phyloP scores from a whole-genome alignment of 2,888 invertebrate genomes.

The Phoronis australis region DNA sequence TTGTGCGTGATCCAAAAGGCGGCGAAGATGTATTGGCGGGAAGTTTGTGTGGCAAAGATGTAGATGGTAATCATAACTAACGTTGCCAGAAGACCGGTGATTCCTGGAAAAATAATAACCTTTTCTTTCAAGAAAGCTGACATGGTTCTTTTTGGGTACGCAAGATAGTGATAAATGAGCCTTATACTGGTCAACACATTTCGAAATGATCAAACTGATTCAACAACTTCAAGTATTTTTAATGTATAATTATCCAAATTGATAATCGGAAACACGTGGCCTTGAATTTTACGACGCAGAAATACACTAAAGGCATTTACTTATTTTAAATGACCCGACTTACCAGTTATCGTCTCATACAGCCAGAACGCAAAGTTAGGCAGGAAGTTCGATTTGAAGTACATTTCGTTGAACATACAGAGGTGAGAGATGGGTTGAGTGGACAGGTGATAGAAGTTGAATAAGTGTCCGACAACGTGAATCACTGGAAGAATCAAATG shows the following conservation, averaged over 20 bases:
- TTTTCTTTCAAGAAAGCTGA: too few relatives aligned
- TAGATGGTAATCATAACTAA: constrained; percentile 58
- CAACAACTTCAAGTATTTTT: too few relatives aligned
- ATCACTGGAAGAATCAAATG: constrained; percentile 54
- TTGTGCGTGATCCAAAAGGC: constrained; percentile 63
- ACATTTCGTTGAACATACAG: constrained; percentile 61
- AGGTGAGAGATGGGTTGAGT: constrained; percentile 62
- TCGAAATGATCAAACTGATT: not conserved
- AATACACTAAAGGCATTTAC: not conserved
- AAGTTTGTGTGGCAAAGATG: constrained; percentile 58
- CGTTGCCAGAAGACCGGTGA: constrained; percentile 59
- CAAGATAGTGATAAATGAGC: too few relatives aligned
- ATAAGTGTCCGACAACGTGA: constrained; percentile 61
- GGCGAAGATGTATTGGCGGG: constrained; percentile 58
- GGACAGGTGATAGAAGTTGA: constrained; percentile 64
- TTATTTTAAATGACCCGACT: not conserved
- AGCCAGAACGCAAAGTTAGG: constrained; percentile 63
- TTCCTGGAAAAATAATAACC: constrained; percentile 42
- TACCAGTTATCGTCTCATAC: constrained; percentile 59
- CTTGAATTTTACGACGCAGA: too few relatives aligned
- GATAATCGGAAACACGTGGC: too few relatives aligned
- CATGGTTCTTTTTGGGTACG: too few relatives aligned
- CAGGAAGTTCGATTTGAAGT: constrained; percentile 57
- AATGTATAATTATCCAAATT: too few relatives aligned
- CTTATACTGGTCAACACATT: too few relatives aligned